Evolutionary conservation across 2,888 invertebrate species (phyloP).

Genomic region (Apoda limacodes): DNA sequence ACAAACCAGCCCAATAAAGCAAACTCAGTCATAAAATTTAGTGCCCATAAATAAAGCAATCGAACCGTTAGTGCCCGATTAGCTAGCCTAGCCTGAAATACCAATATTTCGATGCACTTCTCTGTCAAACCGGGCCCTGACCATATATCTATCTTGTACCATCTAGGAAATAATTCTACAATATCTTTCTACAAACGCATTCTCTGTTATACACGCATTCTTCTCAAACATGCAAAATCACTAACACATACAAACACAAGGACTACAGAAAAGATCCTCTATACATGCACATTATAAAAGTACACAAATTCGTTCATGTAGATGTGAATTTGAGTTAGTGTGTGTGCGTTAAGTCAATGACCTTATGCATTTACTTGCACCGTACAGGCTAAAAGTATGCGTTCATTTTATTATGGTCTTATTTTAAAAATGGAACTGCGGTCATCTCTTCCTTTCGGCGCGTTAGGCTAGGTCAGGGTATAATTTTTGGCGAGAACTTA

Average conservation of each 20-base stretch:
- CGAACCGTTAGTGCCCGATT: slow-evolving; percentile 45
- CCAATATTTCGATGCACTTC: slow-evolving; percentile 25
- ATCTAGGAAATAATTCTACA: slow-evolving; percentile 68
- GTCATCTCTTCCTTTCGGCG: slow-evolving; percentile 44
- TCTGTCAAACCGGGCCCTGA: slow-evolving; percentile 26
- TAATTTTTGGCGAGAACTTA: slow-evolving; percentile 26
- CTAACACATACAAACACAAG: slow-evolving; percentile 41
- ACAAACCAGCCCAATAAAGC: slow-evolving; percentile 43
- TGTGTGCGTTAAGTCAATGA: slow-evolving; percentile 54
- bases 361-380: slow-evolving; percentile 64
- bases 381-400: slow-evolving; percentile 68
- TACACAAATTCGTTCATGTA: slow-evolving; percentile 23
- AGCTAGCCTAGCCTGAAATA: slow-evolving; percentile 26
- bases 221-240: slow-evolving; percentile 65
- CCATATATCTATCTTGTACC: slow-evolving; percentile 35
- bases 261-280: slow-evolving; percentile 33
- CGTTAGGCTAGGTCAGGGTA: slow-evolving; percentile 62
- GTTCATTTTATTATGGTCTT: slow-evolving; percentile 68
- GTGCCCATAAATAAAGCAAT: slow-evolving; percentile 49
- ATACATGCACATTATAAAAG: too few relatives aligned
- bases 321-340: slow-evolving; percentile 33
- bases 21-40: slow-evolving; percentile 53
- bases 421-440: slow-evolving; percentile 64
- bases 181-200: slow-evolving; percentile 59
- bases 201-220: slow-evolving; percentile 64